Base-by-base conservation (phyloP, 2,113 vertebrate species). In the Clarias batrachus region DNA sequence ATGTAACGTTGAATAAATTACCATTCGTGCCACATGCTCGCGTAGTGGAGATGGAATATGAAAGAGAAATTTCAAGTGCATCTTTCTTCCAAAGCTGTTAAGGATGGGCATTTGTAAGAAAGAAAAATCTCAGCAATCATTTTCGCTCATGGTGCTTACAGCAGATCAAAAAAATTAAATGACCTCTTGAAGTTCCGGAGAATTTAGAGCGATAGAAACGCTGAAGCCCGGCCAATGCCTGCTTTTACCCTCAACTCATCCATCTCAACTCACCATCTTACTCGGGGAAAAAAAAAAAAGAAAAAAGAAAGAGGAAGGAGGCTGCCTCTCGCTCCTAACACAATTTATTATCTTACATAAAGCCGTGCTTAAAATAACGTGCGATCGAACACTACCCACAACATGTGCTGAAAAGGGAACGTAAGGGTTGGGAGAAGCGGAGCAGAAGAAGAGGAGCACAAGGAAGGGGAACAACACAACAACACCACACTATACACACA, bases 341-440 rank as follows among this genome's bases (percentile, higher is more conserved):
- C 33, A 63, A 80, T 85, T 83, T 85, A 37, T 87, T 87, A 78
- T 41, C 60, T 66, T 23, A 78, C 19, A 83, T 85, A 71, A 89
- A 82, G 62, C 3, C 1, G 12, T 52, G 83, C 83, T 87, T 25
- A 83, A 89, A 89, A 89, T 87, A 87, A 87, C 79, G 25, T 57
- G 48, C 52, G 54, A 88, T 66, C 10, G 56, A 68, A 70, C 37
- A 74, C 85, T 73, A 87, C 52, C 63, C 73, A 80, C 73, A 74
- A 80, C n/a, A 41, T 52, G 37, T 76, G 65, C 66, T 68, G 48
- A 33, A 78, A 66, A 84, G 2, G 17, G 52, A 74, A 56, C 37
- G 70, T 63, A 37, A 63, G 37, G 41, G 63, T n/a, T 65, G 37
- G 37, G 62, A 25, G 48, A 33, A 66, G 60, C 59, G n/a, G 52